These are phyloP conservation scores for Thyatira batis DNA, from an alignment of 2,888 invertebrate species.

Conservation along the genomic window DNA sequence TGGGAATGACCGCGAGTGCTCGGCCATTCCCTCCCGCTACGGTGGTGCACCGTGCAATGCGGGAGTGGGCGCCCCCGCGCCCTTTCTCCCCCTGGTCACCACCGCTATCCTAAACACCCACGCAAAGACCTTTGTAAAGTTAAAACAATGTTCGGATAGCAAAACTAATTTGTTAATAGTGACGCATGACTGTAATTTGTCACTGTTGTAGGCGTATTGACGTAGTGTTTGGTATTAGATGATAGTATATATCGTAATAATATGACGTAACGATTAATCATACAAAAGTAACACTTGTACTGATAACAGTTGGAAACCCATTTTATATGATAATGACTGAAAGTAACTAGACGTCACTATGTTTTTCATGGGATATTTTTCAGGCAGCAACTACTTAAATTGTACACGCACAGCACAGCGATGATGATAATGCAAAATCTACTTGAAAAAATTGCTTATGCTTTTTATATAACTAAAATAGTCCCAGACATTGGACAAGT, in stretches of 20 bases:
- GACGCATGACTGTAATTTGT: constrained; percentile 2
- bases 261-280: constrained; percentile 1
- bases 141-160: background rate
- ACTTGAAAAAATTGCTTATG: too few species aligned
- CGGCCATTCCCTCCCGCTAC: too few species aligned
- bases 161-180: constrained; percentile 1
- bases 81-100: too few species aligned
- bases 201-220: constrained; percentile 8
- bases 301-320: background rate
- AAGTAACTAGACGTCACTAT: background rate
- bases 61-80: too few species aligned
- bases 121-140: background rate
- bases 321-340: background rate
- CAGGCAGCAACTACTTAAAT: too few species aligned
- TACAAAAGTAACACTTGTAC: background rate
- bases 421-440: too few species aligned
- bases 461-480: too few species aligned
- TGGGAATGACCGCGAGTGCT: too few species aligned
- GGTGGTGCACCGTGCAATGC: too few species aligned
- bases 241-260: background rate
- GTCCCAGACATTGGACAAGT: too few species aligned
- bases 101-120: background rate
- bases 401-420: too few species aligned
- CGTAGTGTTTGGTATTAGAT: background rate
- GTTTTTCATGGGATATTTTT: too few species aligned